Conservation (phyloP, 2,113 vertebrate species). For the Hippocampus zosterae region DNA sequence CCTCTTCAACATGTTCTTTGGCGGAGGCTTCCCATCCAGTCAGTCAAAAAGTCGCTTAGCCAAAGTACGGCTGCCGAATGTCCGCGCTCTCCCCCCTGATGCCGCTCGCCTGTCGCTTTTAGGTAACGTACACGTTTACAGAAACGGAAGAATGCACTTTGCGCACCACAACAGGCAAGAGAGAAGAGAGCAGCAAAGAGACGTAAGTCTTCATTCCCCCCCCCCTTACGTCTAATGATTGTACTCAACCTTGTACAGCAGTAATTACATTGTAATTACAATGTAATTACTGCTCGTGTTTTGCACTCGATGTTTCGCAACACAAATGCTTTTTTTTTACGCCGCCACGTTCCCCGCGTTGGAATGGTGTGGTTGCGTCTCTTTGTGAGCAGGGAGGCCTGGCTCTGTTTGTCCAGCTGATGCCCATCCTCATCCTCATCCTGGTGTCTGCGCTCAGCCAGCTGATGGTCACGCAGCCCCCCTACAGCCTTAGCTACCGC, state of each 20-base stretch:
- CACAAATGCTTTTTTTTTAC: no score
- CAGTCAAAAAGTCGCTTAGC: constrained; percentile 50
- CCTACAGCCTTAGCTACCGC: constrained; percentile 92
- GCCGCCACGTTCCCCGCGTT: not conserved
- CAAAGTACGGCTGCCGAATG: no score
- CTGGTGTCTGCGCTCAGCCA: constrained; percentile 94
- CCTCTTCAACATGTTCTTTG: constrained; percentile 99
- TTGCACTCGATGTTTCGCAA: no score
- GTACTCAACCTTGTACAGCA: not conserved
- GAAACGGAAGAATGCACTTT: constrained; percentile 77
- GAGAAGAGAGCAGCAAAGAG: constrained; percentile 73
- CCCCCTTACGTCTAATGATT: not conserved
- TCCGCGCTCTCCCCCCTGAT: not conserved
- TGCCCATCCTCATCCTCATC: constrained; percentile 95
- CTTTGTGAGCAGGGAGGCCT: constrained; percentile 83
- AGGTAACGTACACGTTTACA: constrained; percentile 78
- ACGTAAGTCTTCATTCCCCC: constrained; percentile 48
- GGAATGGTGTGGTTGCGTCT: not conserved
- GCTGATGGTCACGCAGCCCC: constrained; percentile 92
- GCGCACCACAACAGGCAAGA: constrained; percentile 68
- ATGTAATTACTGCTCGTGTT: no score
- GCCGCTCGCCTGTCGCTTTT: not conserved
- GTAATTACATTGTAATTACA: no score
- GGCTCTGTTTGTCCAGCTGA: constrained; percentile 94
- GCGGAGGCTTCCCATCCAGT: constrained; percentile 95